These are phyloP conservation scores for Meta bourneti DNA, from an alignment of 2,888 invertebrate genomes.

Conservation along the genomic window DNA sequence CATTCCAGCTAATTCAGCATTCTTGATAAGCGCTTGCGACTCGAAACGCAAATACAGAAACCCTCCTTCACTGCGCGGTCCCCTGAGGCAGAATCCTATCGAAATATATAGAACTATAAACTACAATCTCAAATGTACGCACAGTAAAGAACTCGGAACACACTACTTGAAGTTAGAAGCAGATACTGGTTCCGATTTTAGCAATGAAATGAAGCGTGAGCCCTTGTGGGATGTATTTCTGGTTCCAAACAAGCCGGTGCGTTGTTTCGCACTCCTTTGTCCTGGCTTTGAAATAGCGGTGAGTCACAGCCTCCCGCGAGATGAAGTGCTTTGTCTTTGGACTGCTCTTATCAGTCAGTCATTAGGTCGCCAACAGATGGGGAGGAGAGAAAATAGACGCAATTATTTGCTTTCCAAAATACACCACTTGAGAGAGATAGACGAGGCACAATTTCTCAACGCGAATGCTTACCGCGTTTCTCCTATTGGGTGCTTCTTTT, in stretches of 20 bases:
- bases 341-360: conserved; percentile 62
- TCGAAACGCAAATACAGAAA: no score
- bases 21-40: no score
- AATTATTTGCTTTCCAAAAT: conserved; percentile 66
- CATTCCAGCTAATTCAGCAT: no score
- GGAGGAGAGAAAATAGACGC: conserved; percentile 24
- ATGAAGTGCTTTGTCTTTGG: conserved; percentile 61
- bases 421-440: conserved; percentile 40
- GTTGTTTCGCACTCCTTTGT: not conserved
- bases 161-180: no score
- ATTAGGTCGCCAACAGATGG: conserved; percentile 50
- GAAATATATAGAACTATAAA: no score
- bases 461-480: no score
- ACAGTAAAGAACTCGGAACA: no score
- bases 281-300: not conserved
- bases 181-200: not conserved
- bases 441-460: conserved; percentile 14
- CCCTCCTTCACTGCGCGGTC: no score
- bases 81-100: no score
- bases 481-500: no score
- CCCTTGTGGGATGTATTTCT: not conserved
- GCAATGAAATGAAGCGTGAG: not conserved
- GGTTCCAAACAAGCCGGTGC: not conserved
- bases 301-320: not conserved
- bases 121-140: no score